Evolutionary conservation across 2,113 vertebrate genomes (phyloP).

Genomic region (Cololabis saira): DNA sequence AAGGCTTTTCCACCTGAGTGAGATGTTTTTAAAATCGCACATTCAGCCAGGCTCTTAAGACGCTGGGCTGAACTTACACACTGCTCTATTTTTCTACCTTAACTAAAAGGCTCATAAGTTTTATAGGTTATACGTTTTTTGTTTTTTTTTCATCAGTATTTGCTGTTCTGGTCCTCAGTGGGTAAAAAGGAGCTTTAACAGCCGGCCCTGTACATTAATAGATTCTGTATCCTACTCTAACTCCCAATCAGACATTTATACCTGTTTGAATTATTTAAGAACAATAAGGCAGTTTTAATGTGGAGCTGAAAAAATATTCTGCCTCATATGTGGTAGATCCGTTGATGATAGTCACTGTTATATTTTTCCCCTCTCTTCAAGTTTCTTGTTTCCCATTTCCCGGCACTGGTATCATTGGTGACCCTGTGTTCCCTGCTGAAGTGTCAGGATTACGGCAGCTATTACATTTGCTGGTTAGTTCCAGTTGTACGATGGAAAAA

Average conservation of each 20-base stretch:
- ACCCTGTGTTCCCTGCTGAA: slow-evolving; percentile 73
- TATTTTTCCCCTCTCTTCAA: slow-evolving; percentile 35
- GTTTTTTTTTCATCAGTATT: slow-evolving; percentile 35
- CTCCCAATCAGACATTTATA: background rate
- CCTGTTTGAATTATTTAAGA: slow-evolving; percentile 9
- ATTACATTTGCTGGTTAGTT: slow-evolving; percentile 75
- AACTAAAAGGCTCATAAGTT: slow-evolving; percentile 35
- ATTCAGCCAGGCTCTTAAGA: slow-evolving; percentile 58
- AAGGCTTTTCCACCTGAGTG: slow-evolving; percentile 74
- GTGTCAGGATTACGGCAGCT: slow-evolving; percentile 75
- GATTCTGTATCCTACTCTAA: background rate
- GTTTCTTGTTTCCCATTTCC: slow-evolving; percentile 74
- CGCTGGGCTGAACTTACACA: slow-evolving; percentile 43
- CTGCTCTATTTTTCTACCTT: slow-evolving; percentile 59
- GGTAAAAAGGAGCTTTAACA: slow-evolving; percentile 23
- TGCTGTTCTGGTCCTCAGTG: slow-evolving; percentile 39
- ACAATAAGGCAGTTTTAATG: slow-evolving; percentile 33
- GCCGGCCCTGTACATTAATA: slow-evolving; percentile 6
- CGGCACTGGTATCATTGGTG: slow-evolving; percentile 74
- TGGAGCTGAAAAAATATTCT: slow-evolving; percentile 25
- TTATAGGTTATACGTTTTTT: background rate
- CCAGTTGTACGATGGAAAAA: slow-evolving; percentile 75
- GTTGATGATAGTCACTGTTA: slow-evolving; percentile 44
- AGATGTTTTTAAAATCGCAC: slow-evolving; percentile 69
- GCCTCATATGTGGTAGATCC: slow-evolving; percentile 57